Evolutionary conservation across 2,113 vertebrate genomes (phyloP), one percentile per base, ranked within the genome.

Genomic region (Macaca nemestrina): DNA sequence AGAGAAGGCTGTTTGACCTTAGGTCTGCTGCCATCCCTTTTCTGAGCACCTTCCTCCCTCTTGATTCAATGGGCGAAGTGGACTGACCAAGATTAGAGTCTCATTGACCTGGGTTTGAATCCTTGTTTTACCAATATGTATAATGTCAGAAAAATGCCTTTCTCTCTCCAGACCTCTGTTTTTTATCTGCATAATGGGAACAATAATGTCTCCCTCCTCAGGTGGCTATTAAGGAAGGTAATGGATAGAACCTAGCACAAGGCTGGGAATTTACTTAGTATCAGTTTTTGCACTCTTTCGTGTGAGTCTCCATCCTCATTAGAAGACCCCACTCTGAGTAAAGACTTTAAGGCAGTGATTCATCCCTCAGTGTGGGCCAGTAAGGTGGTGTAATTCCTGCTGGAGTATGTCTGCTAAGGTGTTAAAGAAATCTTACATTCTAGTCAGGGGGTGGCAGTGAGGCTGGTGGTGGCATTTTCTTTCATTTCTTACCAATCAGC

Each of bases 401-500:
- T 64, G 84, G 45, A 57, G 91, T 32, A 18, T 16, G 40, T 88
- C 75, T 90, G 75, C 89, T 45, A 81, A 93, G 88, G 76, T 90
- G 89, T 88, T 88, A 93, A 90, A 92, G 80, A 87, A 73, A 87
- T 93, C 88, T 92, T 84, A 57, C 1, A 1, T 57, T 92, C 70
- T 16, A 90, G 88, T 52, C 61, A 84, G 91, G 94, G 90, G 68
- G 68, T 32, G 55, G 88, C 72, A 9, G 22, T 11, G 64, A 76
- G 79, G 45, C 57, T 64, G 61, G 25, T 27, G 32, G 52, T 90
- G 55, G 43, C 88, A 61, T 84, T 90, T 95, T 85, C 48, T 32
- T 84, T 96, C 70, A 64, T 82, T 72, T 95, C 86, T 93, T 85
- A 82, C 84, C 30, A 83, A 92, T 73, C 50, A 67, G 89, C 70